These are phyloP conservation scores for Tangara arthus DNA, from an alignment of 2,797 vertebrate species.

Conservation along the genomic window DNA sequence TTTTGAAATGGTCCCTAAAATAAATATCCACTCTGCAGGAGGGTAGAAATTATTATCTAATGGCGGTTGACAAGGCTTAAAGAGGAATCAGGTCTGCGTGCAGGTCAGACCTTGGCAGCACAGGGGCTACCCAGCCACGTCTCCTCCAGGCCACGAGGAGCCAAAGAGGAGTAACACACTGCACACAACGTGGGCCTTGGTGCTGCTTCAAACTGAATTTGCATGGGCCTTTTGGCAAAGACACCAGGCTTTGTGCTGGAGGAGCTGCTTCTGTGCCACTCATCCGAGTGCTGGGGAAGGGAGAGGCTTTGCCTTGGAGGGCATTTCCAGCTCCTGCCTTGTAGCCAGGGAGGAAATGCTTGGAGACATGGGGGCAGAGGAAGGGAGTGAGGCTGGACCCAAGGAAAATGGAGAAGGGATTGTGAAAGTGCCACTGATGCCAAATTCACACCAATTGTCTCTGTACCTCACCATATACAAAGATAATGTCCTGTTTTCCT, in stretches of 20 bases:
- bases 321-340: not conserved
- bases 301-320: not conserved
- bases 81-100: not conserved
- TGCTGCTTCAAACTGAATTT: not conserved
- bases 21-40: not conserved
- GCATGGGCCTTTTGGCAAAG: not conserved
- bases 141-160: not conserved
- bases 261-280: not conserved
- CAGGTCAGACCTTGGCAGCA: not conserved
- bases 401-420: not conserved
- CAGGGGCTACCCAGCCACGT: fast-evolving
- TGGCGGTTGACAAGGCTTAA: not conserved
- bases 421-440: not conserved
- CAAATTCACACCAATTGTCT: not conserved
- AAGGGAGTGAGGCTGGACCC: not conserved
- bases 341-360: not conserved
- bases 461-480: not conserved
- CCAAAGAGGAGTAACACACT: not conserved
- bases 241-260: not conserved
- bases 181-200: not conserved
- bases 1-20: not conserved
- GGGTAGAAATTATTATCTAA: not conserved
- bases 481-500: not conserved
- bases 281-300: fast-evolving
- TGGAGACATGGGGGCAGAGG: fast-evolving